phyloP scores from a whole-genome alignment of 2,797 vertebrate species.

The Xenops minutus region DNA sequence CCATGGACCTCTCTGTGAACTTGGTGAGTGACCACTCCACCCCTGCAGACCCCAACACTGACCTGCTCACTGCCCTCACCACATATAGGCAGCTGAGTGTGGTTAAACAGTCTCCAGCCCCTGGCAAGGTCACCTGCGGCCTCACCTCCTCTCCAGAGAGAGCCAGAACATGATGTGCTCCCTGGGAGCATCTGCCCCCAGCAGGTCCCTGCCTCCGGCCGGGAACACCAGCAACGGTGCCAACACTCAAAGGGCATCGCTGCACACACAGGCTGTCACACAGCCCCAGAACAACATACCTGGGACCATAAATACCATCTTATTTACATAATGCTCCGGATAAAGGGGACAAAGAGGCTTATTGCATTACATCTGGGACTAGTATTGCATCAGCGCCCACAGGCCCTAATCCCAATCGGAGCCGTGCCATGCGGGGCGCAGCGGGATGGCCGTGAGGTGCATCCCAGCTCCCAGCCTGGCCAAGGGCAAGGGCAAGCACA shows the following conservation, averaged over 20 bases:
- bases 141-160: not conserved
- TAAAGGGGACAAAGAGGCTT: slow-evolving; percentile 53
- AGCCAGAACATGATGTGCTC: fast-evolving
- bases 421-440: fast-evolving
- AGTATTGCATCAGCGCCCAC: slow-evolving; percentile 1
- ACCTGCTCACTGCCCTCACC: fast-evolving
- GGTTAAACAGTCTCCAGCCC: not conserved
- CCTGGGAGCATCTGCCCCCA: not conserved
- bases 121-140: not conserved
- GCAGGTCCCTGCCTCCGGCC: not conserved
- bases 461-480: not conserved
- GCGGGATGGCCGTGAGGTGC: fast-evolving
- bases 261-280: fast-evolving
- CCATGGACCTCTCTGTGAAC: not conserved
- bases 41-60: fast-evolving
- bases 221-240: fast-evolving
- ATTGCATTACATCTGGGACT: not conserved
- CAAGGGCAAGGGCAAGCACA: not conserved
- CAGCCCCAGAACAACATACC: not conserved
- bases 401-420: not conserved
- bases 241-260: not conserved
- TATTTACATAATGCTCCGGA: slow-evolving; percentile 20
- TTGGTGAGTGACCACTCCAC: not conserved
- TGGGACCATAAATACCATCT: slow-evolving; percentile 32
- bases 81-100: fast-evolving